phyloP scores from a whole-genome alignment of 1,140 invertebrate genomes.

The Chlorops oryzae region DNA sequence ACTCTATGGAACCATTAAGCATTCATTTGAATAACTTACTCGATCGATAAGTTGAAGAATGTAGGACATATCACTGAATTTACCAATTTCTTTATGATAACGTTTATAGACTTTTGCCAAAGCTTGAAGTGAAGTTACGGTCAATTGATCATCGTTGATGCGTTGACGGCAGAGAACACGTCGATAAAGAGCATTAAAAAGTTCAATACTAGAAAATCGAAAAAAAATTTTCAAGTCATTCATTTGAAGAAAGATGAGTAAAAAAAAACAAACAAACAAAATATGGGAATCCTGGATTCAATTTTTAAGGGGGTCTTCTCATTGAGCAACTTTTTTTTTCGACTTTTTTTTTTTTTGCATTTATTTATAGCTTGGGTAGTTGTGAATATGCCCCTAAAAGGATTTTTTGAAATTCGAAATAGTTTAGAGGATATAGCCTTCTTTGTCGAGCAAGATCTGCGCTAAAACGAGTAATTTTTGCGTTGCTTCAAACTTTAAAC shows the following conservation, averaged over 20 bases:
- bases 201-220: constrained; percentile 70
- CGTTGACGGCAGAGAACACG: constrained; percentile 68
- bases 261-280: background rate
- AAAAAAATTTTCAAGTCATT: background rate
- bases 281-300: too few species aligned
- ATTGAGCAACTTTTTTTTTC: too few species aligned
- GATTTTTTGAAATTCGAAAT: too few species aligned
- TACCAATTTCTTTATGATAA: constrained; percentile 94
- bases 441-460: too few species aligned
- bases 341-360: too few species aligned
- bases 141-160: constrained; percentile 81
- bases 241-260: background rate
- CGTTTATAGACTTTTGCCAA: constrained; percentile 96
- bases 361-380: too few species aligned
- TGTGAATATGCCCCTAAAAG: too few species aligned
- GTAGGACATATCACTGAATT: constrained; percentile 95
- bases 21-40: constrained; percentile 51
- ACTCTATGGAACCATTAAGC: too few species aligned
- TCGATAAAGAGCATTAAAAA: constrained; percentile 98
- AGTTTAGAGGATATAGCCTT: too few species aligned
- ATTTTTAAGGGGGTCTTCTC: too few species aligned
- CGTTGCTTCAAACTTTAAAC: too few species aligned
- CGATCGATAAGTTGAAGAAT: constrained; percentile 92
- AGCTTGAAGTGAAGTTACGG: constrained; percentile 92
- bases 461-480: too few species aligned